Conservation (phyloP, 2,797 vertebrate genomes). For the Enteromius treurensis region DNA sequence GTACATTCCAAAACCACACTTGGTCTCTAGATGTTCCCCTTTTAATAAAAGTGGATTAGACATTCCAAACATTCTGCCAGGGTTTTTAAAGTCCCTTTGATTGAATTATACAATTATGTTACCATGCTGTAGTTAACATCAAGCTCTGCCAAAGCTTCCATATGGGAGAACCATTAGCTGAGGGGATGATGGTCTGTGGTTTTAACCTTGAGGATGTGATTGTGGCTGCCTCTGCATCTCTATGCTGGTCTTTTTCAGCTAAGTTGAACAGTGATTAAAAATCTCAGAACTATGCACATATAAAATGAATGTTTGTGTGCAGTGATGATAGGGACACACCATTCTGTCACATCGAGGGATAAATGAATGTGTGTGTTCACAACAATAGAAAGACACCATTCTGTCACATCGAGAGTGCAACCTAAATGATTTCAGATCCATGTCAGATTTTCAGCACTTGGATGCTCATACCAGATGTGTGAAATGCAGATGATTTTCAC, state of each 20-base stretch:
- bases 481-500: conserved; percentile 37
- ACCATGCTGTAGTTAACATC: conserved; percentile 32
- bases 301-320: neutral
- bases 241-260: neutral
- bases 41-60: conserved; percentile 48
- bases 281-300: neutral
- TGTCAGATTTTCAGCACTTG: neutral
- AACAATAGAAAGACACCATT: neutral
- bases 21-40: conserved; percentile 51
- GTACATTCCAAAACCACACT: conserved; percentile 47
- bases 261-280: neutral
- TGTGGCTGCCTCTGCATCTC: conserved; percentile 1
- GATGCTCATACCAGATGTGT: conserved; percentile 32
- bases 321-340: neutral
- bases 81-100: conserved; percentile 42
- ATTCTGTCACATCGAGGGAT: neutral
- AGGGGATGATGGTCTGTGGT: conserved; percentile 12
- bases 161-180: conserved; percentile 17
- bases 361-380: neutral
- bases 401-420: neutral
- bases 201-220: conserved; percentile 36
- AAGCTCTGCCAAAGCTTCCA: conserved; percentile 28
- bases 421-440: neutral
- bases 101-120: conserved; percentile 48
- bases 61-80: conserved; percentile 51